These are phyloP conservation scores for Acanthochromis polyacanthus DNA, from an alignment of 2,113 vertebrate genomes.

Conservation along the genomic window DNA sequence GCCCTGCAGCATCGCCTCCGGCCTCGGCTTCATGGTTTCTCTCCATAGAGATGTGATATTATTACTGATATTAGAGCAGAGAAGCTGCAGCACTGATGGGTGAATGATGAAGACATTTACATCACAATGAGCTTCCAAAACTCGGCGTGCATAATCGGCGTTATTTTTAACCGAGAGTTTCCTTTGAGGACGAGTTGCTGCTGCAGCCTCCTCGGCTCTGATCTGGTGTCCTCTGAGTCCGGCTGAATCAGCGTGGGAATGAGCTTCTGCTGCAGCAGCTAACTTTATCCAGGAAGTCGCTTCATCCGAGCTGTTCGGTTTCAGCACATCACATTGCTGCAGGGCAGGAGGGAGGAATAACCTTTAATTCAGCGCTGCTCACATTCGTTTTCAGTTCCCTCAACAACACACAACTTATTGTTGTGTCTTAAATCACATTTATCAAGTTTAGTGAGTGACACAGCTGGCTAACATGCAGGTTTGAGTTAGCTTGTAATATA, in stretches of 20 bases:
- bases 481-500: too few species aligned
- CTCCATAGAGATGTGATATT: too few species aligned
- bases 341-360: slow-evolving; percentile 13
- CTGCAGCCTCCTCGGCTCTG: slow-evolving; percentile 45
- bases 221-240: slow-evolving; percentile 64
- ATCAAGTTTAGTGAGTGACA: too few species aligned
- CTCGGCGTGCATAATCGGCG: slow-evolving; percentile 2
- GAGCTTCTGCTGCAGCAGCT: slow-evolving; percentile 70
- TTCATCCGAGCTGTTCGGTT: slow-evolving; percentile 49
- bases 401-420: too few species aligned
- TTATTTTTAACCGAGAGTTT: slow-evolving; percentile 49
- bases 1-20: too few species aligned
- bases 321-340: slow-evolving; percentile 51
- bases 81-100: too few species aligned
- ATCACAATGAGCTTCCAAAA: background rate
- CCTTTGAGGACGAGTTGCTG: slow-evolving; percentile 39
- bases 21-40: too few species aligned
- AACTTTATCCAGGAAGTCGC: slow-evolving; percentile 68
- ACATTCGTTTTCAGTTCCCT: too few species aligned
- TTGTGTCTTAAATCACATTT: too few species aligned
- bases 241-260: slow-evolving; percentile 78
- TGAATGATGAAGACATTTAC: slow-evolving; percentile 17
- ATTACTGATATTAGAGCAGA: too few species aligned
- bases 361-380: too few species aligned
- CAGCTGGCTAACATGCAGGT: too few species aligned